phyloP scores from a whole-genome alignment of 1,140 invertebrate genomes.

The Drusus annulatus region DNA sequence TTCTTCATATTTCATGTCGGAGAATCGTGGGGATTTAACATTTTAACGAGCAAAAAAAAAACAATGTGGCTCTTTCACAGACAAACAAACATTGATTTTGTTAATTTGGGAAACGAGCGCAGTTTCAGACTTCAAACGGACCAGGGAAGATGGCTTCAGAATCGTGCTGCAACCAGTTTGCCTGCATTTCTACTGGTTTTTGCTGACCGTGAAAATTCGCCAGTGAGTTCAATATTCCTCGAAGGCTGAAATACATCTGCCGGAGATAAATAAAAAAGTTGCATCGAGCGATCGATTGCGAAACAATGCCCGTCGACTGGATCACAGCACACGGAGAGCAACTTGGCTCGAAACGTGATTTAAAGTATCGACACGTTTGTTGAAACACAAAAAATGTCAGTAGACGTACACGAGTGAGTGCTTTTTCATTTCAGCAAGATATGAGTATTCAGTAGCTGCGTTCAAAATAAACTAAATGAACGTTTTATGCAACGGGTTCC shows the following conservation, averaged over 20 bases:
- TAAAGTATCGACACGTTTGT: background rate
- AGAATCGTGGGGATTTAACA: background rate
- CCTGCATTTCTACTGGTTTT: conserved; percentile 38
- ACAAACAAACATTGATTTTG: conserved; percentile 18
- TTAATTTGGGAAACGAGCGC: background rate
- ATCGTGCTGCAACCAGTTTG: conserved; percentile 30
- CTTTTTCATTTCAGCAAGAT: no score
- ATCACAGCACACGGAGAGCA: background rate
- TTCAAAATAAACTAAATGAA: no score
- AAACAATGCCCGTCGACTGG: conserved; percentile 4
- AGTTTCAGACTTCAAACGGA: background rate
- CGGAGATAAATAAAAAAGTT: conserved; percentile 16
- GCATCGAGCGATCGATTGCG: conserved; percentile 10
- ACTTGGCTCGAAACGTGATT: conserved; percentile 5
- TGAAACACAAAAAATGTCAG: background rate
- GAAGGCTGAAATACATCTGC: conserved; percentile 1
- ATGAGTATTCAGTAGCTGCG: no score
- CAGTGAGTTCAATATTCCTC: conserved; percentile 20
- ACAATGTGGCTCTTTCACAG: background rate
- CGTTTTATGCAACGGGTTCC: no score
- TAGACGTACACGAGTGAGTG: background rate
- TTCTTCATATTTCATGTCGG: background rate
- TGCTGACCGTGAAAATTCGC: conserved; percentile 26
- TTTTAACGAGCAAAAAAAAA: background rate
- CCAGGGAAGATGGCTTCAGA: background rate